phyloP scores from a whole-genome alignment of 1,140 invertebrate genomes.

The Vollenhovia emeryi region DNA sequence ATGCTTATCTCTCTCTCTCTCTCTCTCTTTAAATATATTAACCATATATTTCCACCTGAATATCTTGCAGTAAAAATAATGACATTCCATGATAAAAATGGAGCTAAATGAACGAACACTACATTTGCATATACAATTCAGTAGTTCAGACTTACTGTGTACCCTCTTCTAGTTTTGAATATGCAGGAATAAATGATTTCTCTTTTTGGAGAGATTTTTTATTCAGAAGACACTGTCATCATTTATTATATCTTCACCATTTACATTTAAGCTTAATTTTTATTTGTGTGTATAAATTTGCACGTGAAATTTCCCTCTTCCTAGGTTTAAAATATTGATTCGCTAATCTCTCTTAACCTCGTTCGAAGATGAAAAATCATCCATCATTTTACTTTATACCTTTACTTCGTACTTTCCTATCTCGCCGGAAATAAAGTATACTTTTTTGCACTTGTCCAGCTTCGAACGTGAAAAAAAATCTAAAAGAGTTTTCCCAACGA shows the following conservation, averaged over 20 bases:
- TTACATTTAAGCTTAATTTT: constrained; percentile 8
- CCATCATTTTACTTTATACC: neutral
- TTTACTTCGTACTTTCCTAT: neutral
- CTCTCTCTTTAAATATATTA: neutral
- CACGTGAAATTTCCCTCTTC: neutral
- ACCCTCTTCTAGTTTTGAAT: constrained; percentile 16
- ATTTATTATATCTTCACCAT: neutral
- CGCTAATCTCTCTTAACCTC: neutral
- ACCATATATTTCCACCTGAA: neutral
- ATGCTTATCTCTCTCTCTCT: neutral
- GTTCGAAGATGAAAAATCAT: neutral
- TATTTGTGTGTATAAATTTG: neutral
- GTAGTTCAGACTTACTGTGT: neutral
- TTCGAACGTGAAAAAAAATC: neutral
- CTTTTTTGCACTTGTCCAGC: neutral
- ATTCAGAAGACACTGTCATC: neutral
- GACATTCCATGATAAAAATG: neutral
- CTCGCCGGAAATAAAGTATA: neutral
- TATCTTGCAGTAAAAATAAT: constrained; percentile 1
- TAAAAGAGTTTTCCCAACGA: neutral
- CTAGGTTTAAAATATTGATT: neutral
- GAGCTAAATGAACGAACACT: constrained; percentile 1
- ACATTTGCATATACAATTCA: constrained; percentile 19
- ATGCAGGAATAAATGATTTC: neutral
- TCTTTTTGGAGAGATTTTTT: constrained; percentile 1